Evolutionary conservation across 2,888 invertebrate genomes (phyloP).

Genomic region (Drosophila mettleri): DNA sequence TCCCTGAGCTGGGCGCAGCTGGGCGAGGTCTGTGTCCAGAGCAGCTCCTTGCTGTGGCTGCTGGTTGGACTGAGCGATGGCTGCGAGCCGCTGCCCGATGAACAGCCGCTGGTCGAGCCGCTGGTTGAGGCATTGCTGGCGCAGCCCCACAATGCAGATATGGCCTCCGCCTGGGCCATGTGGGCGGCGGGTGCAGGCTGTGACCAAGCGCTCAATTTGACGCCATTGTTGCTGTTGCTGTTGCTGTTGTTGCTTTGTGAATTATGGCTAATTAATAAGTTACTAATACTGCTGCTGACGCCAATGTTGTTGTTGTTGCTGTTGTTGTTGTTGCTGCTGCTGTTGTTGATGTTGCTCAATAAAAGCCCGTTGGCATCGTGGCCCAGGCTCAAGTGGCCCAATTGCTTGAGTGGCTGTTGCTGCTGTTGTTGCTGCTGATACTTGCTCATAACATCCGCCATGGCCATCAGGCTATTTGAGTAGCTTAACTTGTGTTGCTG

Average conservation of each 20-base stretch:
- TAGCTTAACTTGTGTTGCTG: constrained; percentile 53
- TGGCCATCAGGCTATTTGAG: constrained; percentile 66
- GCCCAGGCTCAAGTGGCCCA: constrained; percentile 47
- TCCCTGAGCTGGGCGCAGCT: constrained; percentile 60
- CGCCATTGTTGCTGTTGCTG: constrained; percentile 33
- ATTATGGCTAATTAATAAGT: constrained; percentile 83
- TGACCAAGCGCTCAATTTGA: constrained; percentile 50
- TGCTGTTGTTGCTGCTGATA: constrained; percentile 53
- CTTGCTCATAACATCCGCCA: constrained; percentile 67
- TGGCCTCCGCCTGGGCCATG: constrained; percentile 69
- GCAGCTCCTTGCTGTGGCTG: constrained; percentile 84
- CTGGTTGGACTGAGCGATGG: constrained; percentile 84
- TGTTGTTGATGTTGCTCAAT: constrained; percentile 51
- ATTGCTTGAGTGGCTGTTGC: constrained; percentile 38
- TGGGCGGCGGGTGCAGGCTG: constrained; percentile 23
- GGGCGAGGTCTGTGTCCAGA: constrained; percentile 84
- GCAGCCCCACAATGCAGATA: constrained; percentile 83
- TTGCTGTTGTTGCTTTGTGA: constrained; percentile 48
- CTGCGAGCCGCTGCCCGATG: constrained; percentile 80
- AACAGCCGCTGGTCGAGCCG: constrained; percentile 82
- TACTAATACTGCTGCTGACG: constrained; percentile 82
- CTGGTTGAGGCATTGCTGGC: constrained; percentile 76
- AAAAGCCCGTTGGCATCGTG: constrained; percentile 55
- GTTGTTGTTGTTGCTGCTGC: constrained; percentile 38
- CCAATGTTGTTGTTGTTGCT: constrained; percentile 50